phyloP scores from a whole-genome alignment of 2,113 vertebrate genomes.

The Pionites leucogaster region DNA sequence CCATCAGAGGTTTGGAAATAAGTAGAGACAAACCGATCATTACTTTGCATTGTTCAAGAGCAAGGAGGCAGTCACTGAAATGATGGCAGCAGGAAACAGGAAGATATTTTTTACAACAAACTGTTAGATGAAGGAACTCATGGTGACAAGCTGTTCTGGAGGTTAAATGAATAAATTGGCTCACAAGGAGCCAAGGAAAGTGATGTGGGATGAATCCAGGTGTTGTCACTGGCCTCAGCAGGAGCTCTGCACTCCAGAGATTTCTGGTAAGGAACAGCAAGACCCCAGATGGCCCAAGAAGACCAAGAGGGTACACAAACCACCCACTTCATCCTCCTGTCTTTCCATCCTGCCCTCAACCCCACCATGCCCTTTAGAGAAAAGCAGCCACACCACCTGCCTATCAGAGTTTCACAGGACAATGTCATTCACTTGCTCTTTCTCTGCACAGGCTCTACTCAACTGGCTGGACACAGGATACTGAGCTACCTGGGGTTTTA shows the following conservation, averaged over 20 bases:
- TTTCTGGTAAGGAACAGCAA: not conserved
- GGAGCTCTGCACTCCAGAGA: not conserved
- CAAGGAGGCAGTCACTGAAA: not conserved
- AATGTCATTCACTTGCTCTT: rapidly evolving
- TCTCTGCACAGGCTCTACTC: not conserved
- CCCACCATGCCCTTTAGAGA: not conserved
- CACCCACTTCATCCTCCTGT: not conserved
- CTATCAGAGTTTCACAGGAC: not conserved
- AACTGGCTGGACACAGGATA: not conserved
- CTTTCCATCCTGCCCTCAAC: not conserved
- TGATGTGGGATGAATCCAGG: not conserved
- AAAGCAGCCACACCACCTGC: not conserved
- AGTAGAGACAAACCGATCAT: not conserved
- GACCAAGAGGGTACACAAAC: not conserved
- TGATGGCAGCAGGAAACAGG: not conserved
- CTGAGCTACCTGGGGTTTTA: not conserved
- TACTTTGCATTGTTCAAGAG: not conserved
- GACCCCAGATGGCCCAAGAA: not conserved
- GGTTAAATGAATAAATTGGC: not conserved
- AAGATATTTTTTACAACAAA: not conserved
- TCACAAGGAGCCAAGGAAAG: not conserved
- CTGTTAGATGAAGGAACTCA: not conserved
- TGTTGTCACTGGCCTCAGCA: not conserved
- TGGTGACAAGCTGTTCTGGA: not conserved
- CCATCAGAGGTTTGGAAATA: not conserved